Percentiles rank a stretch among this genome's conserved stretches.
Conservation (phyloP, 2,113 vertebrate genomes). For the Aldabrachelys gigantea region DNA sequence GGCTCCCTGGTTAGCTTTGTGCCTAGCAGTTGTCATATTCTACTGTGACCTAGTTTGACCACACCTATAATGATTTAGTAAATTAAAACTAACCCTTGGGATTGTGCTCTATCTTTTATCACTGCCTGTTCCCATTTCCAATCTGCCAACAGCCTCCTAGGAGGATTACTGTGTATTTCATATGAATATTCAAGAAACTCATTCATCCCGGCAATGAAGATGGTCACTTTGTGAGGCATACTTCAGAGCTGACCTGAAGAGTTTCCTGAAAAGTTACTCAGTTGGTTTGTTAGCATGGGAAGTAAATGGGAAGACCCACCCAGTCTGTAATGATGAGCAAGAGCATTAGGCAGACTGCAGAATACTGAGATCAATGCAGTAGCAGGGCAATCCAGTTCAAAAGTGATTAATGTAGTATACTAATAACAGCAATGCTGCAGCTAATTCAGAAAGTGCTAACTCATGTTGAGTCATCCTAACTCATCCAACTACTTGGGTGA, state of each 20-base stretch:
- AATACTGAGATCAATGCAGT: neutral
- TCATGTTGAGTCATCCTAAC: slow-evolving; percentile 3
- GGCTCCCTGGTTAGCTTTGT: neutral
- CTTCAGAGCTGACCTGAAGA: slow-evolving; percentile 63
- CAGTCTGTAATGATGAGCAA: slow-evolving; percentile 58
- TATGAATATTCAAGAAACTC: slow-evolving; percentile 70
- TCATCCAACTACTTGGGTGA: slow-evolving; percentile 26
- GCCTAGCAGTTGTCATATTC: slow-evolving; percentile 20
- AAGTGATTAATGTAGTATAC: neutral
- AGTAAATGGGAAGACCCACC: slow-evolving; percentile 58
- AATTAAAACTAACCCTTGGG: slow-evolving; percentile 65
- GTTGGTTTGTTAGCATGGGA: slow-evolving; percentile 45
- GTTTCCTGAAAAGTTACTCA: slow-evolving; percentile 69
- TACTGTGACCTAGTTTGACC: slow-evolving; percentile 67
- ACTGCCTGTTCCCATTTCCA: slow-evolving; percentile 63
- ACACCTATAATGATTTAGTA: slow-evolving; percentile 41
- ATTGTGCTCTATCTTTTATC: slow-evolving; percentile 72
- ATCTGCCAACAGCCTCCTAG: slow-evolving; percentile 60
- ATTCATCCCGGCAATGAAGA: slow-evolving; percentile 61
- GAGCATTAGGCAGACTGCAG: neutral
- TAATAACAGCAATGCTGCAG: neutral
- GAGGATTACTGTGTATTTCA: slow-evolving; percentile 67
- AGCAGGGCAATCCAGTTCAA: slow-evolving; percentile 15
- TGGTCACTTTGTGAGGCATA: slow-evolving; percentile 28
- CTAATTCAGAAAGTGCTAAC: neutral